Conservation (phyloP, 2,797 vertebrate species). For the Phalanger gymnotis region DNA sequence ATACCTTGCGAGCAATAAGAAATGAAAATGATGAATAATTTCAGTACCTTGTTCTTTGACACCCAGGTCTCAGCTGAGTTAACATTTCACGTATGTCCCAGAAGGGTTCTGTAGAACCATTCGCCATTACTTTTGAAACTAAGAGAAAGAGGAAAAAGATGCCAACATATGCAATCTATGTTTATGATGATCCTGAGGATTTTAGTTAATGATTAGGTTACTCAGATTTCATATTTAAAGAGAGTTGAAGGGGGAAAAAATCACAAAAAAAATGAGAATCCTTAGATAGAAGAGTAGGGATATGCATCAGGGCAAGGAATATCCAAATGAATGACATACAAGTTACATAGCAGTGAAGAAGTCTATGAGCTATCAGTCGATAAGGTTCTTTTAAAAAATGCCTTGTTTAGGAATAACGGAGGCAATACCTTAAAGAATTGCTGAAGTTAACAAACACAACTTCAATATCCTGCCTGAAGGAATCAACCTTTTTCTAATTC, state of each 20-base stretch:
- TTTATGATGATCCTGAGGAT: neutral
- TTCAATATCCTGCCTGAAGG: neutral
- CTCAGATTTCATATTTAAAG: neutral
- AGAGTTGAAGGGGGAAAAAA: neutral
- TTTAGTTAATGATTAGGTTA: neutral
- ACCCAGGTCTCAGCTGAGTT: neutral
- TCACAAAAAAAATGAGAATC: neutral
- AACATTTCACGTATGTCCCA: neutral
- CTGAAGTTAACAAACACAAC: neutral
- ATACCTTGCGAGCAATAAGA: neutral
- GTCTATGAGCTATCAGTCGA: neutral
- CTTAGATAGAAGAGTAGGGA: neutral
- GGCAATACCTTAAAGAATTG: neutral
- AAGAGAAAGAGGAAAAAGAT: neutral
- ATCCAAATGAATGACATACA: neutral
- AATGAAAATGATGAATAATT: neutral
- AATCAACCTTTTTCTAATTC: neutral
- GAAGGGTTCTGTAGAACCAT: neutral
- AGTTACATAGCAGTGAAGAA: neutral
- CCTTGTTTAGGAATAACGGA: neutral
- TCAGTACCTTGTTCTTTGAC: neutral
- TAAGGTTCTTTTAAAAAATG: neutral
- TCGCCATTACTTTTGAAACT: neutral
- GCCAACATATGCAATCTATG: neutral
- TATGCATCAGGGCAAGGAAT: neutral